Percentiles rank a stretch among this genome's conserved stretches.
Conservation (phyloP, 2,113 vertebrate genomes). For the Anseranas semipalmata region DNA sequence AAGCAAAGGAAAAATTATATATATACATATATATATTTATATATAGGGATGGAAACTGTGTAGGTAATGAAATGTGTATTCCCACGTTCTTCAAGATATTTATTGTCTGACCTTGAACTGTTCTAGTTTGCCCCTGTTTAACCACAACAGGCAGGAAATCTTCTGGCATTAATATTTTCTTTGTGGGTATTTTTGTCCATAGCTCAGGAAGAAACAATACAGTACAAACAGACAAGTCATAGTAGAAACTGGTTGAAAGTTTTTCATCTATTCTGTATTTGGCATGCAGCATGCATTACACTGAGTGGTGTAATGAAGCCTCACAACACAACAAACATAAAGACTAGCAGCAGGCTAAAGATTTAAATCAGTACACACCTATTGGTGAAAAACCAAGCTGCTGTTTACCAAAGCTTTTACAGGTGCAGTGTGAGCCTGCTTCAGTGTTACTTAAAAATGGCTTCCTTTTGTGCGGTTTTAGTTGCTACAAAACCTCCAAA, state of each 20-base stretch:
- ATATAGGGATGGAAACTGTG: neutral
- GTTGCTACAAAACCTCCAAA: neutral
- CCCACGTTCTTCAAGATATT: neutral
- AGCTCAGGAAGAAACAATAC: conserved; percentile 1
- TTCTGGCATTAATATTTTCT: neutral
- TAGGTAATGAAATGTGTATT: neutral
- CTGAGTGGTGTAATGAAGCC: neutral
- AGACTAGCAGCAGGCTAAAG: neutral
- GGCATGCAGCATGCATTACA: neutral
- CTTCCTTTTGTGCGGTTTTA: neutral
- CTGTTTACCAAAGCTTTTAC: neutral
- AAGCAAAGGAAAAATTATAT: neutral
- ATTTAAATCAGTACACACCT: neutral
- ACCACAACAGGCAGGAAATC: neutral
- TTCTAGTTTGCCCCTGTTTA: neutral
- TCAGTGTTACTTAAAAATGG: neutral
- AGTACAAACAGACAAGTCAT: neutral
- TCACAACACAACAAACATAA: neutral
- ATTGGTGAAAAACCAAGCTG: neutral
- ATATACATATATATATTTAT: neutral
- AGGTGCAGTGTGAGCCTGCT: neutral
- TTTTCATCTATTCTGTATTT: conserved; percentile 9
- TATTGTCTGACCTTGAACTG: neutral
- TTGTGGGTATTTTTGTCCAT: neutral
- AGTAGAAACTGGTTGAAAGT: neutral